Evolutionary conservation across 1,140 invertebrate species (phyloP).

Genomic region (Gonioctena quinquepunctata): DNA sequence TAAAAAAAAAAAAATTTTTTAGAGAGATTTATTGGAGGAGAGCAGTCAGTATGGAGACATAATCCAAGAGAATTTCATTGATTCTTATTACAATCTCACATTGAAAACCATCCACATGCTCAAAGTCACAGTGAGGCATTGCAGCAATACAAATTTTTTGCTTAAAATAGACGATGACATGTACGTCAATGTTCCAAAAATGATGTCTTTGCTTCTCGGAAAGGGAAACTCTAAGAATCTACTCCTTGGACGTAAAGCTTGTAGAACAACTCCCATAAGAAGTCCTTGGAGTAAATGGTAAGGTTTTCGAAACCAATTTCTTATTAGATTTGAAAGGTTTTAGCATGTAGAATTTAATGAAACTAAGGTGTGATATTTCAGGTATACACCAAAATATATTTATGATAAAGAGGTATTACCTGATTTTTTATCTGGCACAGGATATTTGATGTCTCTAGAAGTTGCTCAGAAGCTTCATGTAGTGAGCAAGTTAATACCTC

Average conservation of each 20-base stretch:
- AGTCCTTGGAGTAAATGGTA: constrained; percentile 79
- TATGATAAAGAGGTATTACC: not conserved
- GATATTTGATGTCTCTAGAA: too few species aligned
- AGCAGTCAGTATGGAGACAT: constrained; percentile 74
- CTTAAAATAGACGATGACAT: constrained; percentile 87
- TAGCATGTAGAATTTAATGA: not conserved
- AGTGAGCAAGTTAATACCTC: too few species aligned
- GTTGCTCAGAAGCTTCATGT: too few species aligned
- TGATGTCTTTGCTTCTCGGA: constrained; percentile 55
- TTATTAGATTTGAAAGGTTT: not conserved
- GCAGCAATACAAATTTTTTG: constrained; percentile 62
- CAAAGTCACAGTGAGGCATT: constrained; percentile 72
- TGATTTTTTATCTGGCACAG: too few species aligned
- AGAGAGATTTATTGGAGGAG: constrained; percentile 54
- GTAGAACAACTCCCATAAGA: constrained; percentile 71
- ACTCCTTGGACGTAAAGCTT: constrained; percentile 75
- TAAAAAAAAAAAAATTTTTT: not conserved
- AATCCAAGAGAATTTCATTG: constrained; percentile 87
- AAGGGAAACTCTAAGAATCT: constrained; percentile 56
- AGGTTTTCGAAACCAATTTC: constrained; percentile 45
- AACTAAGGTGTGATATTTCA: not conserved
- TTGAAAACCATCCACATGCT: constrained; percentile 87
- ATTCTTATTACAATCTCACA: constrained; percentile 92
- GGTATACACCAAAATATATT: not conserved
- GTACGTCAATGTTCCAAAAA: constrained; percentile 72